A percentile compares a stretch with the other conserved stretches of the same genome.
Conservation (phyloP, 2,888 invertebrate species). For the Leucophora obtusa region DNA sequence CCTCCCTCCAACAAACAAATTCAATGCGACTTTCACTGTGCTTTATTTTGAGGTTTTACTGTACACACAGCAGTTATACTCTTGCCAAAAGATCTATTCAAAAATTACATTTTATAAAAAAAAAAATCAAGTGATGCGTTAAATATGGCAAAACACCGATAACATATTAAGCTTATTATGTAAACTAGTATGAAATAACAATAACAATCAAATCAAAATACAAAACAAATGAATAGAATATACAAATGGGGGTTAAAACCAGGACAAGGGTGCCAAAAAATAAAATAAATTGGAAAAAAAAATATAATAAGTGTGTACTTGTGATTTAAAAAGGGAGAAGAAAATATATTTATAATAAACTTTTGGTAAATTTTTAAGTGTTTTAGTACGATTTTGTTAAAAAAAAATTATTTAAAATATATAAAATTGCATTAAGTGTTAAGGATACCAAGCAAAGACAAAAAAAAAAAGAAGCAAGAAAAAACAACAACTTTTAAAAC, state of each 20-base stretch:
- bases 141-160: constrained; percentile 64
- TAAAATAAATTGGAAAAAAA: no score
- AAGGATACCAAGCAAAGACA: no score
- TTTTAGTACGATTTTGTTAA: background rate
- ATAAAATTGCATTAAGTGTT: constrained; percentile 28
- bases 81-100: background rate
- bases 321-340: background rate
- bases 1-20: no score
- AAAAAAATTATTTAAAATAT: background rate
- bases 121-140: constrained; percentile 62
- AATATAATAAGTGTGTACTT: constrained; percentile 7
- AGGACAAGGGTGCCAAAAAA: constrained; percentile 37
- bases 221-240: constrained; percentile 12
- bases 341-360: constrained; percentile 11
- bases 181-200: constrained; percentile 48
- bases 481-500: background rate
- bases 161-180: constrained; percentile 63
- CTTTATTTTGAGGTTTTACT: no score
- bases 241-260: constrained; percentile 37
- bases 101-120: constrained; percentile 16
- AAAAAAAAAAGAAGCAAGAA: background rate
- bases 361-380: background rate
- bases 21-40: no score
- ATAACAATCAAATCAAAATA: constrained; percentile 46
- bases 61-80: no score